Evolutionary conservation across 1,140 invertebrate species (phyloP), one percentile per base, ranked within the genome.

Genomic region (Polyergus mexicanus): DNA sequence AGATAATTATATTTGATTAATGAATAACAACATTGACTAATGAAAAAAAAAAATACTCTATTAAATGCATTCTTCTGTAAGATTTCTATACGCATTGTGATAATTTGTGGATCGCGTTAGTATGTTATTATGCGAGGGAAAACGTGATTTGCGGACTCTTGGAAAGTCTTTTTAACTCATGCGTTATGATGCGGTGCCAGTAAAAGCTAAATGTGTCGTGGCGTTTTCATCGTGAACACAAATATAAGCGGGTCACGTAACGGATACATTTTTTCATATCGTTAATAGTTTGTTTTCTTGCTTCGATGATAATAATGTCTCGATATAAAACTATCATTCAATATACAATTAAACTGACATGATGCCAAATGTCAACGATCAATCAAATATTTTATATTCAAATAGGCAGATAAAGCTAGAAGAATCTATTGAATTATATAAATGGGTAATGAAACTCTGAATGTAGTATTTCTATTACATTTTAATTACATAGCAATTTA

Each of bases 231-330:
- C 10, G n/a, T 32, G 3, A 71, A 44, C 19, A 71, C 13, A 69
- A 80, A 35, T 81, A 81, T 71, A 81, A 81, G 35, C 68, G 10
- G 78, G 66, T 81, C 66, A 60, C n/a, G 19, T 72, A 81, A 72
- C 54, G 41, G 78, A n/a, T 47, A 19, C 19, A 81, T 25, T 58
- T 72, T 71, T 68, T 19, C 10, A 28, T n/a, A 80, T 56, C 16
- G 13, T 56, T 44, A n/a, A 41, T 71, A 69, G 2, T 56, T 80
- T n/a, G 22, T 54, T 38, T 11, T 68, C 11, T n/a, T 41, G 28
- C 0, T 32, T 65, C 4, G 0, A 63, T 32, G 1, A 77, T 51
- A 69, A 78, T 77, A 8, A 65, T 51, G 47, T 51, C 3, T 25
- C 41, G 19, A 66, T 35, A 5, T 13, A 3, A 22, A 77, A 66